A percentile compares a stretch with the other conserved stretches of the same genome.
phyloP scores from a whole-genome alignment of 2,113 vertebrate genomes.

The Carassius auratus region DNA sequence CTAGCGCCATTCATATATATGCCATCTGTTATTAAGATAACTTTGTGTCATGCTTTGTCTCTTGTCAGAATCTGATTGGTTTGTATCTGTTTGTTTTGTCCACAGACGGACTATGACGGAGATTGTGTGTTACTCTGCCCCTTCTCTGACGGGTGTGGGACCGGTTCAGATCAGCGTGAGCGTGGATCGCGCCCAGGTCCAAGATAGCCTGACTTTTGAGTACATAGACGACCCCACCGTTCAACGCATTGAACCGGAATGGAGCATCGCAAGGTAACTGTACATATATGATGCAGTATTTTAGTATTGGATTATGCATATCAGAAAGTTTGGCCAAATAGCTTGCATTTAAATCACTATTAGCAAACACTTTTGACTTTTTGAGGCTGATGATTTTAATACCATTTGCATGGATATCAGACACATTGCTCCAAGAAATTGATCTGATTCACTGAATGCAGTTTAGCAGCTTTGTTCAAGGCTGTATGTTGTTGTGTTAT shows the following conservation, averaged over 20 bases:
- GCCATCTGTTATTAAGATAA: not conserved
- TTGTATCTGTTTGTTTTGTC: not conserved
- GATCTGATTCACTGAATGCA: constrained; percentile 3
- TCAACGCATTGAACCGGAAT: constrained; percentile 91
- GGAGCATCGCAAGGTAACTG: constrained; percentile 95
- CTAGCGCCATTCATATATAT: not conserved
- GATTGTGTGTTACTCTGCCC: constrained; percentile 90
- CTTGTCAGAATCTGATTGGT: not conserved
- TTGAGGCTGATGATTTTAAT: not conserved
- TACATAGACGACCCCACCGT: constrained; percentile 97
- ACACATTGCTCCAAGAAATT: not conserved
- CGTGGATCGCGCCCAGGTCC: constrained; percentile 88
- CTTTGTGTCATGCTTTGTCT: not conserved
- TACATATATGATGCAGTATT: not conserved
- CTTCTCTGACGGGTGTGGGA: constrained; percentile 85
- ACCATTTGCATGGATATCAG: not conserved
- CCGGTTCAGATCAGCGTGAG: constrained; percentile 85
- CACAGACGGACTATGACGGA: constrained; percentile 87
- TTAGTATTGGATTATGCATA: not conserved
- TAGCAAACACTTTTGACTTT: not conserved
- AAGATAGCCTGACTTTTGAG: constrained; percentile 85
- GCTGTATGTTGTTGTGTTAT: not conserved
- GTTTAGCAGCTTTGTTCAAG: not conserved
- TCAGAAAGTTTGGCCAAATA: not conserved
- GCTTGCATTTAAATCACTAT: not conserved